phyloP scores from a whole-genome alignment of 2,113 vertebrate species.

The Hippolais icterina region DNA sequence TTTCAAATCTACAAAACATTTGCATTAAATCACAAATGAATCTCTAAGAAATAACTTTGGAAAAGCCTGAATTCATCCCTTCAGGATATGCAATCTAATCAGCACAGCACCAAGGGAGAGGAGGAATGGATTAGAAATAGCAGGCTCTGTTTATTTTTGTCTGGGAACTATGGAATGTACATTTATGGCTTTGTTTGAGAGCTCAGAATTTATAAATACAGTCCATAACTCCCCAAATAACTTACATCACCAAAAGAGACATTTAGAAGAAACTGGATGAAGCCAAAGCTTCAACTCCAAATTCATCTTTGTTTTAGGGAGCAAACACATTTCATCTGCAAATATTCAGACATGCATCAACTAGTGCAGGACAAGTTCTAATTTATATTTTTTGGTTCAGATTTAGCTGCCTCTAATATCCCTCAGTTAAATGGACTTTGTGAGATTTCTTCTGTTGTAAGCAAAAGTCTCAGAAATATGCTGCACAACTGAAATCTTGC shows the following conservation, averaged over 20 bases:
- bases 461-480: background rate
- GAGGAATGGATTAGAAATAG: conserved; percentile 64
- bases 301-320: background rate
- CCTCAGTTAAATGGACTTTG: background rate
- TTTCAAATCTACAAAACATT: conserved; percentile 56
- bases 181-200: conserved; percentile 59
- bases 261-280: background rate
- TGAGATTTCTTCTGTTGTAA: background rate
- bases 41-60: conserved; percentile 42
- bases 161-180: conserved; percentile 70
- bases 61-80: conserved; percentile 45
- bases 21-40: conserved; percentile 21
- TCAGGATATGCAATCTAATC: conserved; percentile 66
- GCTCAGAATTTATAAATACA: conserved; percentile 31
- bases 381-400: background rate
- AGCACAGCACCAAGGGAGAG: conserved; percentile 47
- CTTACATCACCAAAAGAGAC: background rate
- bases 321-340: background rate
- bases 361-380: background rate
- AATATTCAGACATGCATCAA: background rate
- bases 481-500: background rate
- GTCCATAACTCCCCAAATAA: background rate
- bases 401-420: background rate
- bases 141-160: conserved; percentile 76
- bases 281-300: background rate